Percentiles rank a stretch among this genome's conserved stretches.
These are phyloP conservation scores for Spermophilus dauricus DNA, from an alignment of 2,113 vertebrate species.

Conservation along the genomic window DNA sequence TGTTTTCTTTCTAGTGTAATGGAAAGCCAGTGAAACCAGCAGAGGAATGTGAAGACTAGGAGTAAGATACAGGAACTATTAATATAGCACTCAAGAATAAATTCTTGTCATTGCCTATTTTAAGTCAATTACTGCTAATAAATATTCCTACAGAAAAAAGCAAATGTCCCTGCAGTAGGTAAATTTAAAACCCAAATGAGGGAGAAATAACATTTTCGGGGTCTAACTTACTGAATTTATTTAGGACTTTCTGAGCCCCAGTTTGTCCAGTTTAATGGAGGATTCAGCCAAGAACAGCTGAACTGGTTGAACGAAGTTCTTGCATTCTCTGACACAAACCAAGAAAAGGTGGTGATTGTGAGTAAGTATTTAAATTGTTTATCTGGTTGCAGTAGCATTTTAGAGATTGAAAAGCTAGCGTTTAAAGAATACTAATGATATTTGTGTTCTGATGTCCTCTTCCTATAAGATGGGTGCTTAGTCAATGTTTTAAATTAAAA, in stretches of 20 bases:
- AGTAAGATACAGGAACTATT: background rate
- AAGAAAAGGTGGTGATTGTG: constrained; percentile 92
- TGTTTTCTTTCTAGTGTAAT: background rate
- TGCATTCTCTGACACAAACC: constrained; percentile 90
- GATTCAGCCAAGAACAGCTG: constrained; percentile 94
- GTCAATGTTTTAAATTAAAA: constrained; percentile 15
- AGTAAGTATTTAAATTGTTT: constrained; percentile 90
- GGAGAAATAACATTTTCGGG: background rate
- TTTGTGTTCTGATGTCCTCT: background rate
- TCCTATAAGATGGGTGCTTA: constrained; percentile 20
- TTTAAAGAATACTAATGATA: background rate
- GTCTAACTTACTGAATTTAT: constrained; percentile 76
- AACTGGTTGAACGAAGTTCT: constrained; percentile 94
- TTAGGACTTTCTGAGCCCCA: constrained; percentile 88
- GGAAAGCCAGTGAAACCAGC: background rate
- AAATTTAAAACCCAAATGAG: background rate
- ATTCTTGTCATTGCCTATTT: background rate
- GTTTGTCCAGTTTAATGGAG: constrained; percentile 96
- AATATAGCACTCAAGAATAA: background rate
- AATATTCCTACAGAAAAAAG: background rate
- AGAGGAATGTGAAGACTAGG: background rate
- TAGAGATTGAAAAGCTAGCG: constrained; percentile 25
- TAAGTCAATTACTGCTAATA: background rate
- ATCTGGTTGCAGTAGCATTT: constrained; percentile 11
- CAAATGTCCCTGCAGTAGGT: background rate